Base-by-base conservation (phyloP, 2,113 vertebrate species). In the Gnathonemus longibarbis region DNA sequence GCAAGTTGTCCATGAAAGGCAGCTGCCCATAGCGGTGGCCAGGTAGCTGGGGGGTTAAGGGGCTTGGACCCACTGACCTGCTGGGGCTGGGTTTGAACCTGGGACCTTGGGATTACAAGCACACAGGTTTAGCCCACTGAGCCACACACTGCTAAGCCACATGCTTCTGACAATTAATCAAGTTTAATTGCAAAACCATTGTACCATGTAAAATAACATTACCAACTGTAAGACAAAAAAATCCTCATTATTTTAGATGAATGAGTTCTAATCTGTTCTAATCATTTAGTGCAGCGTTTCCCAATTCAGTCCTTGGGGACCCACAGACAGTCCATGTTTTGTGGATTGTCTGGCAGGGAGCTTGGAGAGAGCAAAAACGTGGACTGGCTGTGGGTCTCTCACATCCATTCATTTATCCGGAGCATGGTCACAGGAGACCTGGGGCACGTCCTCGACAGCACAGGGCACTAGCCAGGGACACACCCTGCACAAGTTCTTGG, bases 1-100 rank as follows among this genome's bases (percentile, higher is more conserved):
- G 49, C 15, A 15, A 50, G 13, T 52, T 15, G 50, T 8, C 9
- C 10, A 6, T 0, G 5, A 45, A 45, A 6, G 42, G 0, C 42
- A 45, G 42, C 5, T 0, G 0, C 5, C 42, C 42, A 6, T 5
- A 50, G 49, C 0, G 0, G 49, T 13, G 1, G 3, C 13, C 13
- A 52, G 13, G 50, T 1, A 52, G 50, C 50, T 52, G 50, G 1
- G 0, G 2, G 13, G 3, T 17, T 52, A 17, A 1, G 50, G 50
- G 1, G 13, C 13, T 52, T 17, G 50, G 49, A 50, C 0, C 49
- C 13, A 50, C 49, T 15, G 50, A 52, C 50, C 50, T 17, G 13
- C 3, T 4, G 3, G 15, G 50, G 50, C 13, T 17, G 50, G 50
- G 50, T 17, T 17, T 52, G 13, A 17, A 52, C 50, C 3, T 0